phyloP scores from a whole-genome alignment of 2,113 vertebrate genomes.

The Equus przewalskii region DNA sequence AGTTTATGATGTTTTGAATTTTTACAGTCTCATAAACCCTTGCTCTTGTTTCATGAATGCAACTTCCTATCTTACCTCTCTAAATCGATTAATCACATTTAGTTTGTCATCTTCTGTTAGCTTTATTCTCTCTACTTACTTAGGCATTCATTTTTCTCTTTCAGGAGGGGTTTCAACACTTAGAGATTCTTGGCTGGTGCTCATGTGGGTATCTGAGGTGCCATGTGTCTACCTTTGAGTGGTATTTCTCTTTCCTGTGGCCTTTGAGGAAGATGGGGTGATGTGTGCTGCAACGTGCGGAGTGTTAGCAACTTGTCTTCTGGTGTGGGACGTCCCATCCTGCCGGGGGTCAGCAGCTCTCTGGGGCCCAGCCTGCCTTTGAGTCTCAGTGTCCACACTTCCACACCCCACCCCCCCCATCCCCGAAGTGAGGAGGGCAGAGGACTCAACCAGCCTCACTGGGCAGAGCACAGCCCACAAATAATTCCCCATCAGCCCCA shows the following conservation, averaged over 20 bases:
- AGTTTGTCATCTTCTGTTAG: background rate
- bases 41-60: background rate
- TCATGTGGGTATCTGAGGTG: background rate
- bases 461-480: too few species aligned
- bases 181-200: background rate
- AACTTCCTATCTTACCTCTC: background rate
- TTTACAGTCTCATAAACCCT: background rate
- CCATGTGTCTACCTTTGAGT: background rate
- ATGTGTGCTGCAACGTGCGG: rapidly evolving
- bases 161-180: background rate
- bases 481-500: background rate
- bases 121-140: background rate
- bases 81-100: background rate
- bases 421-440: background rate
- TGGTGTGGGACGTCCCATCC: background rate
- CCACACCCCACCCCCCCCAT: too few species aligned
- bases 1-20: background rate
- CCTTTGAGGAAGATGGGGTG: background rate
- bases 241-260: background rate
- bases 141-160: background rate
- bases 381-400: background rate
- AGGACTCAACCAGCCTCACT: background rate
- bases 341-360: background rate
- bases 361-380: background rate
- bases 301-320: background rate